A percentile compares a stretch with the other conserved stretches of the same genome.
These are phyloP conservation scores for Mamestra configurata DNA, from an alignment of 1,140 invertebrate genomes.

Conservation along the genomic window DNA sequence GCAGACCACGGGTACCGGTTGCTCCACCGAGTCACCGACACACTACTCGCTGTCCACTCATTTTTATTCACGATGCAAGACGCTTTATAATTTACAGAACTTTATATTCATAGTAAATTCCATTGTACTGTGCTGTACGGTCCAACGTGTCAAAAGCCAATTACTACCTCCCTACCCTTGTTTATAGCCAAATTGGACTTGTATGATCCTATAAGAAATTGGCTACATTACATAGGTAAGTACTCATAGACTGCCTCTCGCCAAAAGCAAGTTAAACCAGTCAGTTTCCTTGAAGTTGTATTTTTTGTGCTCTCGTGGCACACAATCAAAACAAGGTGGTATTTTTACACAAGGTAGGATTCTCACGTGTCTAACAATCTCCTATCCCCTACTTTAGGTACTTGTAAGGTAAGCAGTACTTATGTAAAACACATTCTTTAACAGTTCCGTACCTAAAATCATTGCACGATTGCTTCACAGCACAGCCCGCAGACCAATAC, in stretches of 20 bases:
- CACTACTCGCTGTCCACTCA: conserved; percentile 55
- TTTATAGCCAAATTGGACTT: not conserved
- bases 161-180: not conserved
- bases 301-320: conserved; percentile 20
- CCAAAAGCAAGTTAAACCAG: conserved; percentile 41
- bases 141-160: not conserved
- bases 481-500: not conserved
- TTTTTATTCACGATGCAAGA: conserved; percentile 62
- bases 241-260: not conserved
- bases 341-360: not conserved
- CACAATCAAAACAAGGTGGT: conserved; percentile 32
- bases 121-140: conserved; percentile 2
- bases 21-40: conserved; percentile 54
- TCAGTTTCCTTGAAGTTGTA: conserved; percentile 29
- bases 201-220: conserved; percentile 18
- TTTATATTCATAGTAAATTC: conserved; percentile 51
- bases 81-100: conserved; percentile 43
- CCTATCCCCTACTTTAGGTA: too few relatives aligned
- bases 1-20: conserved; percentile 60
- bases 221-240: not conserved
- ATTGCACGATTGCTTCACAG: not conserved
- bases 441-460: not conserved
- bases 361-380: not conserved
- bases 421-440: too few relatives aligned
- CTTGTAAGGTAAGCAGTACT: too few relatives aligned